Base-by-base conservation (phyloP, 30 jellyfish, hydroid and myxozoan species). In the Nemopilema nomurai region DNA sequence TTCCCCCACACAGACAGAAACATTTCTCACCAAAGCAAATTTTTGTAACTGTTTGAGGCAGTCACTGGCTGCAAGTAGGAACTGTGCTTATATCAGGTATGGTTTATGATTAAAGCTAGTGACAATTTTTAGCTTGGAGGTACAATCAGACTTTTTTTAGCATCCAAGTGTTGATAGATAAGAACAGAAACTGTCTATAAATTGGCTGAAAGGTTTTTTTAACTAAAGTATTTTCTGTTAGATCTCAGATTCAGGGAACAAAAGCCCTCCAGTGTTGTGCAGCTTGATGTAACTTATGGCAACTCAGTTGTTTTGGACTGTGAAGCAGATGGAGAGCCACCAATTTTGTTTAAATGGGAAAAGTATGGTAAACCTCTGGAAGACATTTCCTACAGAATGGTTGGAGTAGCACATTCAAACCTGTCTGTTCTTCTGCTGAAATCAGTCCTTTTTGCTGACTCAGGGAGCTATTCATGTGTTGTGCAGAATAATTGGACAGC, bases 301-400 rank as follows among this genome's bases (percentile, higher is more conserved):
- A 49, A 81, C 29, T 4, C 75, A 49, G 81, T 71, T 28, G 20
- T 0, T 26, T 81, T 81, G 28, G 90, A 81, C 72, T 81, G 90
- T 31, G 67, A 51, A 65, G 69, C 77, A 0, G 77, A 68, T n/a
- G 84, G 77, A 13, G 26, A 19, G 31, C 33, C 84, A 24, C n/a
- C 70, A 19, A 21, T 50, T 19, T 6, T 68, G 23, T 28, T 81
- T n/a, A 51, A 30, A 27, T 81, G 90, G 90, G 18, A 24, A 28
- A 81, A 81, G 50, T 33, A 81, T 69, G 84, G 80, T 9, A 29
- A 50, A 7, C 84, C 90, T 31, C 28, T 81, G 16, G 77, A 81
- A 67, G 64, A 41, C 4, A 67, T 69, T 7, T 28, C 84, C 67
- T 81, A 81, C 77, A 69, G 90, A 49, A 18, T 51, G 21, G 65